phyloP scores from a whole-genome alignment of 2,888 invertebrate species.

The Achlya flavicornis region DNA sequence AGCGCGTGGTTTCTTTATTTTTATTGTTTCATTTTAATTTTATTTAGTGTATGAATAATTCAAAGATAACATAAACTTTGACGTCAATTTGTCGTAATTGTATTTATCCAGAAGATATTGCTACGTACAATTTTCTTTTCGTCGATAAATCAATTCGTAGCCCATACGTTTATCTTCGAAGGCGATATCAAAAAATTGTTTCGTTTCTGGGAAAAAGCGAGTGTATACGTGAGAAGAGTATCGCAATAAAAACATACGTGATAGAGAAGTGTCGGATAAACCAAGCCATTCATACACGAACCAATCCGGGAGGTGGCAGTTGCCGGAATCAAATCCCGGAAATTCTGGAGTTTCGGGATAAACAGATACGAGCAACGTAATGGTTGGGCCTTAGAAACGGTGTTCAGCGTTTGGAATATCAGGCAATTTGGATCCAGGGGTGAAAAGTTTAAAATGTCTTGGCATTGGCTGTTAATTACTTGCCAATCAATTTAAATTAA shows the following conservation, averaged over 20 bases:
- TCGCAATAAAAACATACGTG: slow-evolving; percentile 8
- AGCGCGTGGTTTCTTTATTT: too few relatives aligned
- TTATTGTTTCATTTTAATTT: too few relatives aligned
- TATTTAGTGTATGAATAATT: too few relatives aligned
- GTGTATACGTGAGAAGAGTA: not conserved
- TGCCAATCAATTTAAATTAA: too few relatives aligned
- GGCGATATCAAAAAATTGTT: not conserved
- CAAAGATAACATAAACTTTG: too few relatives aligned
- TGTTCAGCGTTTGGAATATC: not conserved
- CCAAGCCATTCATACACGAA: slow-evolving; percentile 13
- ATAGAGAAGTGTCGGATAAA: slow-evolving; percentile 22
- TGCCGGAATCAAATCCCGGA: slow-evolving; percentile 32
- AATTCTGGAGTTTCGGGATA: slow-evolving; percentile 20
- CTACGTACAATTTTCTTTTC: not conserved
- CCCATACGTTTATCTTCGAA: slow-evolving; percentile 2
- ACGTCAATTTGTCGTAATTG: not conserved
- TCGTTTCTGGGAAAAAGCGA: slow-evolving; percentile 1
- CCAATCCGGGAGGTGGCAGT: slow-evolving; percentile 31
- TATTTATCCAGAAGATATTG: not conserved
- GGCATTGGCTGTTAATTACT: too few relatives aligned
- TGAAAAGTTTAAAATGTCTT: too few relatives aligned
- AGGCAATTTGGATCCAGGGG: not conserved
- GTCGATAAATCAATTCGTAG: slow-evolving; percentile 5
- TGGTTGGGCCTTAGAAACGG: not conserved
- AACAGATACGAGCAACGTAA: not conserved